These are phyloP conservation scores for Sciurus vulgaris DNA, from an alignment of 2,797 vertebrate genomes.

Conservation along the genomic window DNA sequence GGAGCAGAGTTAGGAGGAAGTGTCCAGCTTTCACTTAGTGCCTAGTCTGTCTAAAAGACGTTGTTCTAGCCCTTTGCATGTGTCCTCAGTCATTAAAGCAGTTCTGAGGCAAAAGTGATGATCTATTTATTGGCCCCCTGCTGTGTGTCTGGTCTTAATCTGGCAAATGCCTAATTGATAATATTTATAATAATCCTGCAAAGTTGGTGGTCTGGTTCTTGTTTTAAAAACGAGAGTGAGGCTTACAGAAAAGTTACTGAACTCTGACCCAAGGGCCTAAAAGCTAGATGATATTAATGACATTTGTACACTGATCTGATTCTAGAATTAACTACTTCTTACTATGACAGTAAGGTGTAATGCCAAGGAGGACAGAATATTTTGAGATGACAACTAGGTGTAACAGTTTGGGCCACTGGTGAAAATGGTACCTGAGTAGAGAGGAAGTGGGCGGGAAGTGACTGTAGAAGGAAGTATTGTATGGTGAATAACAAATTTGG, in stretches of 20 bases:
- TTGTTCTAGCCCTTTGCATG: too few relatives aligned
- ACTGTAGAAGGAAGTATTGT: neutral
- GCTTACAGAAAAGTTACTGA: neutral
- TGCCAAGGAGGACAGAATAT: neutral
- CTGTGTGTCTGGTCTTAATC: neutral
- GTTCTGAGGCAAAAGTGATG: neutral
- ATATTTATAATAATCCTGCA: neutral
- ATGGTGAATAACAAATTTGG: neutral
- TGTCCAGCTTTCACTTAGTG: neutral
- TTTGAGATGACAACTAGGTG: neutral
- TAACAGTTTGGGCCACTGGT: neutral
- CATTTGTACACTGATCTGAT: neutral
- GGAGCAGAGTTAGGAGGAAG: neutral
- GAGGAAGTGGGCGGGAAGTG: neutral
- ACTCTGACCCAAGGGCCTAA: neutral
- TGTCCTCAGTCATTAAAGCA: neutral
- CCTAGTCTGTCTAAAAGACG: rapidly evolving
- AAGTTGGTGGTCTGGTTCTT: neutral
- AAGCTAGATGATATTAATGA: neutral
- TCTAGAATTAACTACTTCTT: neutral
- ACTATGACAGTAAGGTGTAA: neutral
- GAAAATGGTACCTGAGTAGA: neutral
- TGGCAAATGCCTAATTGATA: neutral
- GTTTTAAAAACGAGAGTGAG: neutral
- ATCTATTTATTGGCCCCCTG: neutral